These are phyloP conservation scores for Eurytoma adleriae DNA, from an alignment of 2,888 invertebrate genomes.

Conservation along the genomic window DNA sequence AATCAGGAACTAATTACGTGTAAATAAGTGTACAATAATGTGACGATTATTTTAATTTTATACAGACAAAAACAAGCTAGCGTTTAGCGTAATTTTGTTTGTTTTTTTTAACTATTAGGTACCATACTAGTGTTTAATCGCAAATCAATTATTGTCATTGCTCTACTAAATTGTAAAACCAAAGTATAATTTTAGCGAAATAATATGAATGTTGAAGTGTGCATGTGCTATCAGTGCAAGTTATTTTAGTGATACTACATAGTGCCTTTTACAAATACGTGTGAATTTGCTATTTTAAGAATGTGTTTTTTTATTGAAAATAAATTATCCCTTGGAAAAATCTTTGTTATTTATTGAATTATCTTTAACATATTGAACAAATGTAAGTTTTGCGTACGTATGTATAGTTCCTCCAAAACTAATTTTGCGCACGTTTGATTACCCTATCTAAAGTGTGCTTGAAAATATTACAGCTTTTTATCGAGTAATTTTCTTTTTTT, in stretches of 20 bases:
- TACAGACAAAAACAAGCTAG: background rate
- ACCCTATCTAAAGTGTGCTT: too few relatives aligned
- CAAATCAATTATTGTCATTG: slow-evolving; percentile 4
- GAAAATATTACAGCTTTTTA: background rate
- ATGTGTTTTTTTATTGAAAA: slow-evolving; percentile 53
- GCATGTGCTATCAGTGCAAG: slow-evolving; percentile 13
- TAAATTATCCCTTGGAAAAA: slow-evolving; percentile 38
- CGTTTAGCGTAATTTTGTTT: slow-evolving; percentile 14
- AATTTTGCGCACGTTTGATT: too few relatives aligned
- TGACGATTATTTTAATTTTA: slow-evolving; percentile 39
- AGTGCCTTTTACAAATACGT: slow-evolving; percentile 53
- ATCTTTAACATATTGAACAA: too few relatives aligned
- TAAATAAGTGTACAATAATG: slow-evolving; percentile 54
- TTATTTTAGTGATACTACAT: slow-evolving; percentile 29
- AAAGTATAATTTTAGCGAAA: slow-evolving; percentile 55
- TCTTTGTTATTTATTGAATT: too few relatives aligned
- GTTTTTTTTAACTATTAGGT: background rate
- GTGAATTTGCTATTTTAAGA: slow-evolving; percentile 49
- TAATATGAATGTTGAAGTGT: slow-evolving; percentile 23
- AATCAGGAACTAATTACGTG: slow-evolving; percentile 27
- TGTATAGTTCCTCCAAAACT: too few relatives aligned
- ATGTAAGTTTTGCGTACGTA: too few relatives aligned
- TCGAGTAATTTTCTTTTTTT: background rate
- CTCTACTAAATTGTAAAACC: slow-evolving; percentile 51
- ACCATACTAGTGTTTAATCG: background rate